Evolutionary conservation across 2,888 invertebrate genomes (phyloP), one percentile per base, ranked within the genome.

Genomic region (Calliopum simillimum): DNA sequence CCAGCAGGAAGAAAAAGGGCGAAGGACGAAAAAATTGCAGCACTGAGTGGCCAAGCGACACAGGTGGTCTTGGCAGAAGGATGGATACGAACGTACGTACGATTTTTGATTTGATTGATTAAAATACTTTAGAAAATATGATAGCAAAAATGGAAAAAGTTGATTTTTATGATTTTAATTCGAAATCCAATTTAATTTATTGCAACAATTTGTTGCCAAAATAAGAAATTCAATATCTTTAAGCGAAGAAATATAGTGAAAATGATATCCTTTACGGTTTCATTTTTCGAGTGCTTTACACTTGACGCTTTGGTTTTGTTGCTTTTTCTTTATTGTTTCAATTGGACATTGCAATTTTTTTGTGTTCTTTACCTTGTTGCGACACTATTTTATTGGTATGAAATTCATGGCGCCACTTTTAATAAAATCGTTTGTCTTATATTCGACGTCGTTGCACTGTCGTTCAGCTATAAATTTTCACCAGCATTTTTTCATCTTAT

Each of bases 291-390:
- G n/a, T n/a, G n/a, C n/a, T n/a, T n/a, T n/a, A n/a, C n/a, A n/a
- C n/a, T n/a, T n/a, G n/a, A n/a, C 13, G 23, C 13, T 33, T 25
- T 59, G 8, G 8, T 8, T 33, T 33, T 8, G 8, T 33, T 33
- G 8, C 33, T 1, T 33, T 33, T 33, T 8, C 8, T 21, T 19
- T 5, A 5, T 33, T 58, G 43, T 59, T 43, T 33, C 59, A 19
- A 59, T 33, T 59, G 43, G 59, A n/a, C 59, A 16, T 16, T 59
- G 59, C 16, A 23, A 23, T 53, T 19, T 53, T n/a, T 53, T 53
- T 8, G 33, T 33, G 8, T 8, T 8, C 8, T 33, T 33, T 33
- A 33, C 33, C 33, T 33, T 33, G 8, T 5, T 33, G 33, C 33
- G 33, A 33, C 33, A 33, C 33, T 8, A 5, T 33, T 33, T 33